Evolutionary conservation across 23 tunicate species (phyloP).

Genomic region (Halocynthia aurantium): DNA sequence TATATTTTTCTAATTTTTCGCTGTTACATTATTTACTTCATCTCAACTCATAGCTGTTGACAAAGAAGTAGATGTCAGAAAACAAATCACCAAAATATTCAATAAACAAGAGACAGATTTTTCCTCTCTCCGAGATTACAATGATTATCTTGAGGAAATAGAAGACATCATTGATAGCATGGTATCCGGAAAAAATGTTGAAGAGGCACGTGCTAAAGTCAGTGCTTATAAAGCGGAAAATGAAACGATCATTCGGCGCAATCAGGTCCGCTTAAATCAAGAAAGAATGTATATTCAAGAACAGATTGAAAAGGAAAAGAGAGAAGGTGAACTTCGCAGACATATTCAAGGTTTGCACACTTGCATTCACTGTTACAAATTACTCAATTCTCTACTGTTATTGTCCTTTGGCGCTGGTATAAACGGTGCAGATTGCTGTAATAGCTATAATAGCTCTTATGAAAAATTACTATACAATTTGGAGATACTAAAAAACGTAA

Average conservation of each 20-base stretch:
- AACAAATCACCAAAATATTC: conserved; percentile 52
- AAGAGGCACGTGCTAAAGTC: conserved; percentile 54
- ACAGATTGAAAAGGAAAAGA: conserved; percentile 35
- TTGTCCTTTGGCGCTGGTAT: background rate
- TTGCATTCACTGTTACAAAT: background rate
- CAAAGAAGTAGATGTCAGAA: conserved; percentile 86
- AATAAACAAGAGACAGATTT: conserved; percentile 79
- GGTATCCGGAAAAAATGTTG: conserved; percentile 53
- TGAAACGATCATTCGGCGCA: conserved; percentile 52
- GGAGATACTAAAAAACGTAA: too few species aligned
- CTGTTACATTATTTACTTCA: background rate
- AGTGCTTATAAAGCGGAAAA: conserved; percentile 69
- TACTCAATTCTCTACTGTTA: background rate
- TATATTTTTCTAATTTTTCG: background rate
- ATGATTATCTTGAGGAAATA: conserved; percentile 78
- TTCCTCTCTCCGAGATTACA: conserved; percentile 47
- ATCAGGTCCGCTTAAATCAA: conserved; percentile 54
- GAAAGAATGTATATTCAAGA: conserved; percentile 51
- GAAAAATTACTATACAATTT: too few species aligned
- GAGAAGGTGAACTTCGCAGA: conserved; percentile 34
- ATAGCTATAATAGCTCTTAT: too few species aligned
- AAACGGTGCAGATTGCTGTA: background rate
- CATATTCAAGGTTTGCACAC: conserved; percentile 15
- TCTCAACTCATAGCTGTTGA: conserved; percentile 50
- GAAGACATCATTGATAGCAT: conserved; percentile 63